Evolutionary conservation across 2,888 invertebrate species (phyloP).

Genomic region (Euplagia quadripunctaria): DNA sequence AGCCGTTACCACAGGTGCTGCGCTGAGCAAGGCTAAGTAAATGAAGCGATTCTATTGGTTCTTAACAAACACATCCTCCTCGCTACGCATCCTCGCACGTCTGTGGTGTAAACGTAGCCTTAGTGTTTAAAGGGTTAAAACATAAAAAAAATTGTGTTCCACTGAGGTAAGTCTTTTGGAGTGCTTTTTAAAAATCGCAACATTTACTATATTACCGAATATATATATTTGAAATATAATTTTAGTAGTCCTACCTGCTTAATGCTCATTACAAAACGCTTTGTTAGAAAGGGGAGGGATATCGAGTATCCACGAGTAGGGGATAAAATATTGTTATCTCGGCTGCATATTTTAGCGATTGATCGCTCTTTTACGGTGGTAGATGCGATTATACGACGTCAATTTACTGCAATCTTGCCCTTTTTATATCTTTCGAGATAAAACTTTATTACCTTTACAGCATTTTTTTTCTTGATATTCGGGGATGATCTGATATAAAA

Average conservation of each 20-base stretch:
- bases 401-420: conserved; percentile 53
- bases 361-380: conserved; percentile 48
- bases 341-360: conserved; percentile 50
- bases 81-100: no score
- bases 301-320: conserved; percentile 8
- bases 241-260: not conserved
- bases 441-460: conserved; percentile 45
- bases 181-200: no score
- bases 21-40: no score
- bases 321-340: conserved; percentile 29
- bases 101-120: no score
- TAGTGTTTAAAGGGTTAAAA: no score
- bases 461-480: conserved; percentile 48
- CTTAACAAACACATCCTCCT: no score
- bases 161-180: no score
- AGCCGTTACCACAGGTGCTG: no score
- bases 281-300: not conserved
- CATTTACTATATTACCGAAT: no score
- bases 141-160: no score
- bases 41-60: no score
- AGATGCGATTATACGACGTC: conserved; percentile 51
- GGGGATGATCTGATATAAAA: conserved; percentile 43
- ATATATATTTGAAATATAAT: no score
- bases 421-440: conserved; percentile 45
- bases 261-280: conserved; percentile 1